These are phyloP conservation scores for Drosophila pseudoananassae DNA, from an alignment of 1,140 invertebrate genomes.

Conservation along the genomic window DNA sequence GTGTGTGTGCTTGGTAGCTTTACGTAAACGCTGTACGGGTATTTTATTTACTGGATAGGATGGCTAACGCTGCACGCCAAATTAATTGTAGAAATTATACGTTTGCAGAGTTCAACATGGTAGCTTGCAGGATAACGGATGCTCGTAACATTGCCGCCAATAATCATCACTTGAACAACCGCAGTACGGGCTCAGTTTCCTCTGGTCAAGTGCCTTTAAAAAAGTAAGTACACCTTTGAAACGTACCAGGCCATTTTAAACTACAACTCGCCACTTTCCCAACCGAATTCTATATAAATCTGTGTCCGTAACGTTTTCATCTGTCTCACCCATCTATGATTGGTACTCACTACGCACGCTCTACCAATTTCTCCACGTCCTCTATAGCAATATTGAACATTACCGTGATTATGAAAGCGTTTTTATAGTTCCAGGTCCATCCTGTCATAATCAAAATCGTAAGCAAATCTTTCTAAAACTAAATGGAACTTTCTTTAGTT, in stretches of 20 bases:
- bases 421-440: conserved; percentile 90
- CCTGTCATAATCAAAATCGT: conserved; percentile 85
- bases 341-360: conserved; percentile 53
- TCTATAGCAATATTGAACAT: conserved; percentile 85
- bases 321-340: conserved; percentile 51
- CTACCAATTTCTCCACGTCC: conserved; percentile 36
- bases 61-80: conserved; percentile 84
- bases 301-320: conserved; percentile 19
- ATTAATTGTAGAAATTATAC: conserved; percentile 88
- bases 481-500: conserved; percentile 25
- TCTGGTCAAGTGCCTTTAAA: conserved; percentile 99
- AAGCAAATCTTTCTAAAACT: conserved; percentile 62
- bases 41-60: conserved; percentile 82
- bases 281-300: conserved; percentile 1
- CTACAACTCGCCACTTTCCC: not conserved
- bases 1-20: conserved; percentile 66
- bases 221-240: conserved; percentile 90
- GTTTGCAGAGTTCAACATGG: conserved; percentile 98
- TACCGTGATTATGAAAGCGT: conserved; percentile 90
- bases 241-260: not conserved
- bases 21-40: conserved; percentile 43
- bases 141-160: conserved; percentile 93
- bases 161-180: conserved; percentile 85
- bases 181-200: conserved; percentile 85
- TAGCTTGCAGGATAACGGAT: conserved; percentile 96